phyloP scores from a whole-genome alignment of 92 coral and sea anemone species.

The Meandrina meandrites region DNA sequence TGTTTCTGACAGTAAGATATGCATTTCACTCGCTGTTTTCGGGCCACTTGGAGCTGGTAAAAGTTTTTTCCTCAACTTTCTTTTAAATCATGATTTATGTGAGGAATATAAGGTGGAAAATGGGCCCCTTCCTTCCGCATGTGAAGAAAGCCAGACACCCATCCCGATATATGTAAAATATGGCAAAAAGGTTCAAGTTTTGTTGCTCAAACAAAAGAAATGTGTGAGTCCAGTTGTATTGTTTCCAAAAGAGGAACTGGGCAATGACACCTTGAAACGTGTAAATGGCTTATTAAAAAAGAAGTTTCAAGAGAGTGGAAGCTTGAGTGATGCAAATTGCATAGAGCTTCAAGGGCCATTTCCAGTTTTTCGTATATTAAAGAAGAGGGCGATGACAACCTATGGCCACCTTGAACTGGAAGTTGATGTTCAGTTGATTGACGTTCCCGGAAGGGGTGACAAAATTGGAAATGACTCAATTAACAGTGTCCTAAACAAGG shows the following conservation, averaged over 20 bases:
- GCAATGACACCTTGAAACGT: background rate
- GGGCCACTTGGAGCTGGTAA: constrained; percentile 65
- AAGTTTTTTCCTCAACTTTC: constrained; percentile 52
- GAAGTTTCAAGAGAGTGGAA: constrained; percentile 1
- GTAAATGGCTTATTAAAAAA: background rate
- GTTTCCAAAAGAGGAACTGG: constrained; percentile 10
- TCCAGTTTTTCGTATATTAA: constrained; percentile 40
- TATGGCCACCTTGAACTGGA: constrained; percentile 36
- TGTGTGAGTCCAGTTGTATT: background rate
- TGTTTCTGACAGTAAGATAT: constrained; percentile 33
- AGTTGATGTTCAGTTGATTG: constrained; percentile 61
- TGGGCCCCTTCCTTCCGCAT: constrained; percentile 56
- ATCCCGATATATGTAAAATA: constrained; percentile 51
- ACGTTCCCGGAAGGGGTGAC: constrained; percentile 58
- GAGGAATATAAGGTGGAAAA: background rate
- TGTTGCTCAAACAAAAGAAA: constrained; percentile 10
- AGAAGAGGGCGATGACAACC: constrained; percentile 8
- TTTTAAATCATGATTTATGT: constrained; percentile 34
- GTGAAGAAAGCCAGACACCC: constrained; percentile 53
- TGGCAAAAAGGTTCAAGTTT: constrained; percentile 34
- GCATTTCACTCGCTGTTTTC: constrained; percentile 52
- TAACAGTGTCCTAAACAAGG: constrained; percentile 23
- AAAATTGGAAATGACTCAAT: constrained; percentile 46
- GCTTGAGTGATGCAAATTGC: constrained; percentile 12
- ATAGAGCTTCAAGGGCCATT: constrained; percentile 51